Percentiles rank a stretch among this genome's conserved stretches.
phyloP scores from a whole-genome alignment of 2,113 vertebrate species.

The Spea multiplicata region DNA sequence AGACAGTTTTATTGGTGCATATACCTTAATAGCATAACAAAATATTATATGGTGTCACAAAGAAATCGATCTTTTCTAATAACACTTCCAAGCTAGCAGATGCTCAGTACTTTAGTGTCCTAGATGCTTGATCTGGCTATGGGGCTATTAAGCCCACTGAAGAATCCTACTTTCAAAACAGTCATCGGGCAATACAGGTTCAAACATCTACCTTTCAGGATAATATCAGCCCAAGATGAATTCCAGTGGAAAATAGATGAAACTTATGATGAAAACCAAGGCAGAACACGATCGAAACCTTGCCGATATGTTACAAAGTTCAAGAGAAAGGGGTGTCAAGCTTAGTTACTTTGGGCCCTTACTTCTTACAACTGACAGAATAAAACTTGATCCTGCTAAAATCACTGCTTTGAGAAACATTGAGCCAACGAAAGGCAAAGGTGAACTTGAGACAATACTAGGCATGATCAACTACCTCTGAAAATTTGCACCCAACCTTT shows the following conservation, averaged over 20 bases:
- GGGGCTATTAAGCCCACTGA: not conserved
- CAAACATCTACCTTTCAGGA: not conserved
- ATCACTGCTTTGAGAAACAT: not conserved
- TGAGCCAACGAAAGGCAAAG: not conserved
- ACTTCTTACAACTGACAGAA: not conserved
- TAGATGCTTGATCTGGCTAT: not conserved
- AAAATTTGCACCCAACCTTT: not conserved
- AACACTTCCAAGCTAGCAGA: too few species aligned
- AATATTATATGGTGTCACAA: too few species aligned
- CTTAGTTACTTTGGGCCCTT: not conserved
- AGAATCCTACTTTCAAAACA: not conserved
- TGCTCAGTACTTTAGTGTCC: too few species aligned
- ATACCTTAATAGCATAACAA: too few species aligned
- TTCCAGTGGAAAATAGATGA: not conserved
- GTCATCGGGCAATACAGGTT: not conserved
- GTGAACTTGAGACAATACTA: not conserved
- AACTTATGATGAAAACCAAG: not conserved
- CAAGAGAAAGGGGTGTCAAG: too few species aligned
- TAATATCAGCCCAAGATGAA: not conserved
- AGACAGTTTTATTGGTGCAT: too few species aligned
- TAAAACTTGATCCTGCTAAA: not conserved
- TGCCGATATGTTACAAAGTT: too few species aligned
- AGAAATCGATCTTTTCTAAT: too few species aligned
- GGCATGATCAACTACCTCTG: not conserved
- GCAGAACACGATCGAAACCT: too few species aligned